These are phyloP conservation scores for Conistra vaccinii DNA, from an alignment of 2,888 invertebrate species.

Conservation along the genomic window DNA sequence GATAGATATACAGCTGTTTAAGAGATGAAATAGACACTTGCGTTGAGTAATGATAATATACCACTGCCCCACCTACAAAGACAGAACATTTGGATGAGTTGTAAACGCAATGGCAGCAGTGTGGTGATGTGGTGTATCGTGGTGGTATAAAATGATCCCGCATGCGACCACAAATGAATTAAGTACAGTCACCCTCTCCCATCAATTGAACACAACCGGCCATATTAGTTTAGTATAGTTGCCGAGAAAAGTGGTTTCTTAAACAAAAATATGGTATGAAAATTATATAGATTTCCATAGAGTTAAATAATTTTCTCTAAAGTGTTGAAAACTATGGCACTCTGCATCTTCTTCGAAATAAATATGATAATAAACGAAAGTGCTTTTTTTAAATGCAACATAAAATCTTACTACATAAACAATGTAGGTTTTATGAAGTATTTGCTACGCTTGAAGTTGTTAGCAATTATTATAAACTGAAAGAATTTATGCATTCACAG, in stretches of 20 bases:
- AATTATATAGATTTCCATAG: neutral
- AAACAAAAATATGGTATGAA: constrained; percentile 34
- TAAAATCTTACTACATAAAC: neutral
- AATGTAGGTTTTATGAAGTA: neutral
- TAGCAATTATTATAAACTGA: neutral
- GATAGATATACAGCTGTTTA: constrained; percentile 5
- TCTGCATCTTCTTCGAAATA: neutral
- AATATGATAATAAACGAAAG: neutral
- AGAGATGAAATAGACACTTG: constrained; percentile 1
- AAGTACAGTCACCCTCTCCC: constrained; percentile 85
- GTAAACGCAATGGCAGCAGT: constrained; percentile 51
- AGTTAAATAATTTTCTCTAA: neutral
- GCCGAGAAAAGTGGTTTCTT: constrained; percentile 48
- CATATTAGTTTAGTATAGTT: constrained; percentile 78
- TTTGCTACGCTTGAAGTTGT: neutral
- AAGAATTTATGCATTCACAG: neutral
- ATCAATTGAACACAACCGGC: constrained; percentile 88
- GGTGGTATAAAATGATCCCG: constrained; percentile 86
- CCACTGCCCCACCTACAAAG: constrained; percentile 25
- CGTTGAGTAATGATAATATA: constrained; percentile 7
- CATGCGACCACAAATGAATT: constrained; percentile 87
- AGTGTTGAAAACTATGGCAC: neutral
- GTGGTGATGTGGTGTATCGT: constrained; percentile 56
- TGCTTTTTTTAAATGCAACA: neutral
- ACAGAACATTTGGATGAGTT: constrained; percentile 28